These are phyloP conservation scores for Rotaria socialis DNA, from an alignment of 2,888 invertebrate species.

Conservation along the genomic window DNA sequence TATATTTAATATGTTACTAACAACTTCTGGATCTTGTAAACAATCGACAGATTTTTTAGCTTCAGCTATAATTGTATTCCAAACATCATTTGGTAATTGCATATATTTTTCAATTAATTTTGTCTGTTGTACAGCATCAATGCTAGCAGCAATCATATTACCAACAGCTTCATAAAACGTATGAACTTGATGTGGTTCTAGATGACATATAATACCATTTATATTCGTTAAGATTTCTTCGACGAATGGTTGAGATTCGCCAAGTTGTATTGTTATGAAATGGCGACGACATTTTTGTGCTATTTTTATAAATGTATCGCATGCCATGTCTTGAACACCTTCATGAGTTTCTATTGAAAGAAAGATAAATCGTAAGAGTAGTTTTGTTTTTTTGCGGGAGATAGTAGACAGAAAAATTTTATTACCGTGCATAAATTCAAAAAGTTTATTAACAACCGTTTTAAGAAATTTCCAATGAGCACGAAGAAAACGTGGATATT, in stretches of 20 bases:
- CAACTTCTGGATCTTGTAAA: slow-evolving; percentile 87
- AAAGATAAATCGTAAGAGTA: no score
- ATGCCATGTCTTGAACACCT: slow-evolving; percentile 99
- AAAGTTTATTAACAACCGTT: slow-evolving; percentile 97
- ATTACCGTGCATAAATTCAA: slow-evolving; percentile 90
- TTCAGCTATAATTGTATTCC: slow-evolving; percentile 90
- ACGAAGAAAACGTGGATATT: slow-evolving; percentile 91
- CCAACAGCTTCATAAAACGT: slow-evolving; percentile 99
- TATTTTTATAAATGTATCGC: slow-evolving; percentile 99
- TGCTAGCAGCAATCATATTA: slow-evolving; percentile 94
- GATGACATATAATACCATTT: slow-evolving; percentile 94
- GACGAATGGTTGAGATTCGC: slow-evolving; percentile 93
- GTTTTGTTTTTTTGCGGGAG: no score
- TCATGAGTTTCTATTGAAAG: slow-evolving; percentile 81
- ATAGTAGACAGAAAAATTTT: no score
- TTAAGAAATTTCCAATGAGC: slow-evolving; percentile 99
- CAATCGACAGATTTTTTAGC: slow-evolving; percentile 90
- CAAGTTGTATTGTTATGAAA: slow-evolving; percentile 87
- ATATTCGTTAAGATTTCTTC: slow-evolving; percentile 94
- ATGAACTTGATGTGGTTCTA: slow-evolving; percentile 95
- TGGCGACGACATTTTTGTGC: slow-evolving; percentile 94
- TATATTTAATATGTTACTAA: slow-evolving; percentile 92
- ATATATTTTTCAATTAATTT: slow-evolving; percentile 93
- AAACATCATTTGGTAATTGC: slow-evolving; percentile 90
- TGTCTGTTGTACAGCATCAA: slow-evolving; percentile 85